phyloP scores from a whole-genome alignment of 1,140 invertebrate species.

The Dinothrombium tinctorium region DNA sequence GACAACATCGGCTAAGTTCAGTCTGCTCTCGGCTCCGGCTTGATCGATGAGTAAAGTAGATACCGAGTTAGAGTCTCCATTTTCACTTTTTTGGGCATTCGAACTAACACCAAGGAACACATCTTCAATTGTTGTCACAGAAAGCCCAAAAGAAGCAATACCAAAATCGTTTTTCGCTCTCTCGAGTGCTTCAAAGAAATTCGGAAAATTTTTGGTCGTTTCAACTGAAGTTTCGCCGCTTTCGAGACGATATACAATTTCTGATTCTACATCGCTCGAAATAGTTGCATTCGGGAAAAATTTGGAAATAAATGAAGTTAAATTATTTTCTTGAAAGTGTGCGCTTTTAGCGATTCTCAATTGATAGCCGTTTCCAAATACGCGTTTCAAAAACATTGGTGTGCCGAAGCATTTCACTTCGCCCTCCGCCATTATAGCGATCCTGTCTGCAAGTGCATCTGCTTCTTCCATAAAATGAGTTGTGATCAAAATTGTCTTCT shows the following conservation, averaged over 20 bases:
- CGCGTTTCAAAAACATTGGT: slow-evolving; percentile 28
- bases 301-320: neutral
- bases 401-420: slow-evolving; percentile 27
- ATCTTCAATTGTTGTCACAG: slow-evolving; percentile 58
- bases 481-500: slow-evolving; percentile 60
- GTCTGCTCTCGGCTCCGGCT: no score
- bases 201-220: neutral
- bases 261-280: neutral
- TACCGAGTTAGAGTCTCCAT: no score
- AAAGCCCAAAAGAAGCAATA: slow-evolving; percentile 47
- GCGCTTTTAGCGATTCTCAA: slow-evolving; percentile 13
- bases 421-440: slow-evolving; percentile 30
- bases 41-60: no score
- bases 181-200: slow-evolving; percentile 37
- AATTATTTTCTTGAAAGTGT: neutral
- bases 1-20: no score
- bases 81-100: no score
- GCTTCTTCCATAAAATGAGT: slow-evolving; percentile 98
- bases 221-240: no score
- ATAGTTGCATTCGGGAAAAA: neutral
- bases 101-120: slow-evolving; percentile 53
- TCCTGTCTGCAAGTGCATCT: slow-evolving; percentile 35
- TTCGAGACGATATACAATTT: neutral
- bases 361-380: slow-evolving; percentile 20
- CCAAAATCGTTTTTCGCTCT: slow-evolving; percentile 29